These are phyloP conservation scores for Ptilorrhoa leucosticta DNA, from an alignment of 2,113 vertebrate species.

Conservation along the genomic window DNA sequence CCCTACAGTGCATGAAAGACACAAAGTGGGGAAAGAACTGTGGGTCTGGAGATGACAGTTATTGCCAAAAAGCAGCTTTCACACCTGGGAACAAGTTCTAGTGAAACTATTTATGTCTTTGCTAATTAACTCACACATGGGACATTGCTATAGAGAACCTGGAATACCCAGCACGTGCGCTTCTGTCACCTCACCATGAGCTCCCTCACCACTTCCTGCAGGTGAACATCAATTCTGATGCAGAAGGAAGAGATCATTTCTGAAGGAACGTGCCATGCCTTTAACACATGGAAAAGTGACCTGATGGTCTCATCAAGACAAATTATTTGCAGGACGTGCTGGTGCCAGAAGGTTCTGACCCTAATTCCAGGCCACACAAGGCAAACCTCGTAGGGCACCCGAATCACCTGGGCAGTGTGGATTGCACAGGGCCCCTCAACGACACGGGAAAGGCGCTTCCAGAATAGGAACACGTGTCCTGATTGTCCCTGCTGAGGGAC, in stretches of 20 bases:
- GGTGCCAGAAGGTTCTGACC: background rate
- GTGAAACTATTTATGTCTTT: background rate
- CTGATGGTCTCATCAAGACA: background rate
- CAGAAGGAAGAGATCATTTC: background rate
- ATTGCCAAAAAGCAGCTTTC: background rate
- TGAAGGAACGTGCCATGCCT: background rate
- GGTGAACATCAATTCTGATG: background rate
- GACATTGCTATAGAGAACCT: background rate
- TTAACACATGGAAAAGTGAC: background rate
- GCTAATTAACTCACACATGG: background rate
- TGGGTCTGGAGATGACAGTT: background rate
- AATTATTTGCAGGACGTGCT: background rate
- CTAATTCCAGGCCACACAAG: background rate
- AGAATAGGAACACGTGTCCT: background rate
- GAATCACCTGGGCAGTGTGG: background rate
- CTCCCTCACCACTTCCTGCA: background rate
- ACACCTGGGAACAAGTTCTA: background rate
- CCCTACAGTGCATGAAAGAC: background rate
- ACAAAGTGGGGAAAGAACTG: background rate
- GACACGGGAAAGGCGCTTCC: background rate
- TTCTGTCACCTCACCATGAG: background rate
- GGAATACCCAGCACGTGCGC: rapidly evolving
- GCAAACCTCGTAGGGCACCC: background rate
- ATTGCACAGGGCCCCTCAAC: background rate
- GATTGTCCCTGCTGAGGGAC: background rate